Conservation (phyloP, 2,888 invertebrate genomes). For the Cryptocheilus praepositus region DNA sequence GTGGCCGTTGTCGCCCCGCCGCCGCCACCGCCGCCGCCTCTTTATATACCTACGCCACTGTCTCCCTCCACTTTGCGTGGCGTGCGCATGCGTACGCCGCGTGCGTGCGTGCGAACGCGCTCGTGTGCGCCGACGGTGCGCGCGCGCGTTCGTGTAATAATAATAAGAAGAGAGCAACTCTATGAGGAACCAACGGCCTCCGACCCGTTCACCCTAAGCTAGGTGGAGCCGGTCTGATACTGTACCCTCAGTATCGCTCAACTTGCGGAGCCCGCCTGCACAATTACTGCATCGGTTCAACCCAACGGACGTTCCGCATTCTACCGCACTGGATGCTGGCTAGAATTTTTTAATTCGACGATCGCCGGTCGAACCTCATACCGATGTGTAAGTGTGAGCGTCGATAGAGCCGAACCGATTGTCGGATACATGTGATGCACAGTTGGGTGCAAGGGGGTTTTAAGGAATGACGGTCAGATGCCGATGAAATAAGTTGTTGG, state of each 20-base stretch:
- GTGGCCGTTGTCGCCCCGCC: slow-evolving; percentile 10
- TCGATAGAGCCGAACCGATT: not conserved
- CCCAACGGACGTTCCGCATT: too few relatives aligned
- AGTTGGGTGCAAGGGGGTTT: too few relatives aligned
- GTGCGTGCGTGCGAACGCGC: slow-evolving; percentile 44
- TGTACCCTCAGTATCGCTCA: slow-evolving; percentile 68
- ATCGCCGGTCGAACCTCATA: too few relatives aligned
- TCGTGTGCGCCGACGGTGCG: slow-evolving; percentile 25
- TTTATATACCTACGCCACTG: not conserved
- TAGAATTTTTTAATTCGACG: too few relatives aligned
- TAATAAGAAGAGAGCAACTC: slow-evolving; percentile 72
- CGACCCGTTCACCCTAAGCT: slow-evolving; percentile 73
- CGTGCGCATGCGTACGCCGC: slow-evolving; percentile 49
- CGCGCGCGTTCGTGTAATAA: slow-evolving; percentile 68
- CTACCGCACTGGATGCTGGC: too few relatives aligned
- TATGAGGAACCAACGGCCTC: slow-evolving; percentile 74
- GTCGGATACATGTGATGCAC: not conserved
- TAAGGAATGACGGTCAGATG: too few relatives aligned
- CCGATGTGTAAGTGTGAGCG: too few relatives aligned
- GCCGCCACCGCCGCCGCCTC: not conserved
- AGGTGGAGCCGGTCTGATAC: slow-evolving; percentile 72
- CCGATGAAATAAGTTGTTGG: too few relatives aligned
- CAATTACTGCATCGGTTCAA: not conserved
- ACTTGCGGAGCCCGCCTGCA: too few relatives aligned
- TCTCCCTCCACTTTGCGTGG: slow-evolving; percentile 4